Conservation (phyloP, 2,797 vertebrate genomes). For the Mormyrops boulengeri region DNA sequence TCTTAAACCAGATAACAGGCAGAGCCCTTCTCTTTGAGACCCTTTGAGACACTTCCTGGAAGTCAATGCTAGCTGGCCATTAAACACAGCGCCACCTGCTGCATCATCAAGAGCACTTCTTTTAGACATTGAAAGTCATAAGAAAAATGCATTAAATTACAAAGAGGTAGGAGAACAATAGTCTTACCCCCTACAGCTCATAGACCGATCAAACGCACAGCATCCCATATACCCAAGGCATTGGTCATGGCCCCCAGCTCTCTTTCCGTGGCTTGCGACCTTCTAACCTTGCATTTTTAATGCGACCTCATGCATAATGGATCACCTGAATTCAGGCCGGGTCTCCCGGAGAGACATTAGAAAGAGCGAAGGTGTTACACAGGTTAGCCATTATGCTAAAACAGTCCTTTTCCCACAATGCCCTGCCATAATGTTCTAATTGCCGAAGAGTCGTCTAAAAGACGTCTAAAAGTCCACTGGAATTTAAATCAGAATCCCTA, state of each 20-base stretch:
- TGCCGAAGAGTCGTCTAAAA: neutral
- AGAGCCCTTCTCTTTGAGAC: neutral
- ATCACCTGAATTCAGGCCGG: neutral
- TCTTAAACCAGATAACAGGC: neutral
- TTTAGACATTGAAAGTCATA: neutral
- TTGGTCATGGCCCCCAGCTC: neutral
- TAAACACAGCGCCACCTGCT: neutral
- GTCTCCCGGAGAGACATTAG: neutral
- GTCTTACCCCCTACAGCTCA: neutral
- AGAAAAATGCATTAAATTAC: neutral
- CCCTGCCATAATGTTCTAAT: neutral
- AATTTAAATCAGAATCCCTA: neutral
- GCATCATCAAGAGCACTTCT: neutral
- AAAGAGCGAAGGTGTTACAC: neutral
- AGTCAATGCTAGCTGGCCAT: neutral
- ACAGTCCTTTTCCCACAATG: neutral
- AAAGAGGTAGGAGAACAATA: neutral
- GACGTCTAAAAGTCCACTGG: neutral
- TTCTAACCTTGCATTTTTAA: conserved; percentile 20
- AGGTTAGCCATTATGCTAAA: neutral
- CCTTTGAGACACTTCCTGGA: neutral
- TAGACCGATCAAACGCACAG: neutral
- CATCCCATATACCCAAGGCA: neutral
- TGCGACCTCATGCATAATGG: conserved; percentile 4
- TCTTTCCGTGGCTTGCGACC: neutral